Evolutionary conservation across 2,797 vertebrate species (phyloP).

Genomic region (Ctenosaura bakeri): DNA sequence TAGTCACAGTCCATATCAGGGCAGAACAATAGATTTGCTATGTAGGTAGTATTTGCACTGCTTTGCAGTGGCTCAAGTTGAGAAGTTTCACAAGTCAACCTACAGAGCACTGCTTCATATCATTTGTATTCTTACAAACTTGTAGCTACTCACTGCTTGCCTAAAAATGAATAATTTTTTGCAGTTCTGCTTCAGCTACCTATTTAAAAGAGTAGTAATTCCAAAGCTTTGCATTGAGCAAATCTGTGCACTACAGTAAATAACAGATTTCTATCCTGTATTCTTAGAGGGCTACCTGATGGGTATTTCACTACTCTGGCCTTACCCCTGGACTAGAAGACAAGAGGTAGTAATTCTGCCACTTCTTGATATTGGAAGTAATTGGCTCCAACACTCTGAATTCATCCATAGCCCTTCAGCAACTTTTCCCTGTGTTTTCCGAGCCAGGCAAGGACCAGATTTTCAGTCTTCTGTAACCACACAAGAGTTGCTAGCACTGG

Average conservation of each 20-base stretch:
- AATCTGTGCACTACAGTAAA: too few species aligned
- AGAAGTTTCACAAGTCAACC: not conserved
- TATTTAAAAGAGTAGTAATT: not conserved
- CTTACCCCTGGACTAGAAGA: not conserved
- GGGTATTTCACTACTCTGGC: not conserved
- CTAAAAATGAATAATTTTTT: not conserved
- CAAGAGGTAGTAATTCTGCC: not conserved
- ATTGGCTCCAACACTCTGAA: not conserved
- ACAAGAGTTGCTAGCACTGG: too few species aligned
- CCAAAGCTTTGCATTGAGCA: not conserved
- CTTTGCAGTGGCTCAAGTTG: not conserved
- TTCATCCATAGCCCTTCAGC: not conserved
- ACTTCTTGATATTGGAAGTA: not conserved
- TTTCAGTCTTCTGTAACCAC: not conserved
- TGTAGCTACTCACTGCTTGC: not conserved
- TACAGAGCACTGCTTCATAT: not conserved
- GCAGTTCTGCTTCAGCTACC: too few species aligned
- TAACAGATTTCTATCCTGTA: not conserved
- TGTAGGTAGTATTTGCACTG: not conserved
- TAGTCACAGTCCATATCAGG: not conserved
- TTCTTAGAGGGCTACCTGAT: not conserved
- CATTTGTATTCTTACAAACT: not conserved
- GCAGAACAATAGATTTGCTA: not conserved
- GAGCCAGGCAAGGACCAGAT: not conserved
- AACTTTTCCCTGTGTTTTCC: not conserved